A percentile compares a stretch with the other conserved stretches of the same genome.
Evolutionary conservation across 2,113 vertebrate genomes (phyloP).

Genomic region (Passerina amoena): DNA sequence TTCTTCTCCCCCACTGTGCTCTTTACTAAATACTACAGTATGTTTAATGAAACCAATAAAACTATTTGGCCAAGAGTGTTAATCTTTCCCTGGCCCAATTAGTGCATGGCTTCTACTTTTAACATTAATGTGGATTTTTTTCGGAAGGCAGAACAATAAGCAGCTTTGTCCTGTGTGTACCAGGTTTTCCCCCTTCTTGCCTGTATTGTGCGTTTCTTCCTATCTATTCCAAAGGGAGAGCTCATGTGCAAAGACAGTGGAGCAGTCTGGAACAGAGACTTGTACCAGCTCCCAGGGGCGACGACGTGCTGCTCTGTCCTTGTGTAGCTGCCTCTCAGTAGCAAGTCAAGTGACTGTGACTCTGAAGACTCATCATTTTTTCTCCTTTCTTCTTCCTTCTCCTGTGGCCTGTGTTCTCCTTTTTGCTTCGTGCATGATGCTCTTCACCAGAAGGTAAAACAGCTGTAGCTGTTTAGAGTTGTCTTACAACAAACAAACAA

Average conservation of each 20-base stretch:
- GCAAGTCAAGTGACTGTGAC: constrained; percentile 30
- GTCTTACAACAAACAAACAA: background rate
- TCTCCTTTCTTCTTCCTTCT: constrained; percentile 48
- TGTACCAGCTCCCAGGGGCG: background rate
- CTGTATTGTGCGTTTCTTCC: constrained; percentile 46
- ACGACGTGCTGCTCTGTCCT: background rate
- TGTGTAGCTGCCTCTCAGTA: background rate
- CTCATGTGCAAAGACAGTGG: background rate
- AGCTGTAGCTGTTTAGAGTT: background rate
- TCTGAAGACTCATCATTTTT: constrained; percentile 42
- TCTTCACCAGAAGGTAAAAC: constrained; percentile 11
- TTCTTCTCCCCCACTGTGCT: background rate
- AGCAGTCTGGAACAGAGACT: background rate
- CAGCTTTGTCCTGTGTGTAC: constrained; percentile 6
- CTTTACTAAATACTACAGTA: background rate
- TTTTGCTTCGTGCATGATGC: constrained; percentile 5
- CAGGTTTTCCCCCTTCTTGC: constrained; percentile 33
- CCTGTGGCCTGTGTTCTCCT: background rate
- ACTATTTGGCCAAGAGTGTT: constrained; percentile 38
- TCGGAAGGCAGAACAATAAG: background rate
- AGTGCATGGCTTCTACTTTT: constrained; percentile 19
- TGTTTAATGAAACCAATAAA: constrained; percentile 46
- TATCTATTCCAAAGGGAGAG: constrained; percentile 56
- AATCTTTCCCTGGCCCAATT: constrained; percentile 42
- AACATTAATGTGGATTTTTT: background rate